Percentiles rank a stretch among this genome's conserved stretches.
These are phyloP conservation scores for Erebia aethiops DNA, from an alignment of 2,888 invertebrate species.

Conservation along the genomic window DNA sequence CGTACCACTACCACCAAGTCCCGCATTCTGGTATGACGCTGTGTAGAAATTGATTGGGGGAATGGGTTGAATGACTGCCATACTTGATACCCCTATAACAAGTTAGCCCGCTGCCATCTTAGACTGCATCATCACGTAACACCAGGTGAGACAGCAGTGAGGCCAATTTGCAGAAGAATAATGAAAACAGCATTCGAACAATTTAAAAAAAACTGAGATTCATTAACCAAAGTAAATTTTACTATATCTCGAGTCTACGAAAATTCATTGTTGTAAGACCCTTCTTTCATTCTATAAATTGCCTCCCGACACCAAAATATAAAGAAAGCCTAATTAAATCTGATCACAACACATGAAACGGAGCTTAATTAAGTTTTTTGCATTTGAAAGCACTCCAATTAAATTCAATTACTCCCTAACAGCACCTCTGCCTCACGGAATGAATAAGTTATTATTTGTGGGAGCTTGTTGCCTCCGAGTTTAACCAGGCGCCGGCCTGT, in stretches of 20 bases:
- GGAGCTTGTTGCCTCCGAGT: slow-evolving; percentile 38
- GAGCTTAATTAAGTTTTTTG: slow-evolving; percentile 17
- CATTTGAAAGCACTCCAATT: slow-evolving; percentile 23
- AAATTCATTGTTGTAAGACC: neutral
- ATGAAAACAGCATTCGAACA: too few species aligned
- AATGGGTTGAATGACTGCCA: too few species aligned
- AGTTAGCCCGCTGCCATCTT: too few species aligned
- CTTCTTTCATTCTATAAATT: neutral
- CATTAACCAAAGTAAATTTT: neutral
- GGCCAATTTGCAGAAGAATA: too few species aligned
- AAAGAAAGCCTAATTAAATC: neutral
- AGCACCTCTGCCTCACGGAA: slow-evolving; percentile 37
- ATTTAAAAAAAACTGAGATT: too few species aligned
- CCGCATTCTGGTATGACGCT: too few species aligned
- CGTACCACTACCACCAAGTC: too few species aligned
- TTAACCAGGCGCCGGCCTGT: slow-evolving; percentile 39
- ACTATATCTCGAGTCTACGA: neutral
- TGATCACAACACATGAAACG: slow-evolving; percentile 1
- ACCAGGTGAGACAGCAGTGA: too few species aligned
- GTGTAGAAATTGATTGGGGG: too few species aligned
- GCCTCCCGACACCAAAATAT: neutral
- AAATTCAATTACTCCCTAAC: slow-evolving; percentile 30
- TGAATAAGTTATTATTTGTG: slow-evolving; percentile 41
- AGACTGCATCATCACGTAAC: too few species aligned
- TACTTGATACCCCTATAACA: too few species aligned